These are phyloP conservation scores for Galleria mellonella DNA, from an alignment of 1,140 invertebrate genomes.

Conservation along the genomic window DNA sequence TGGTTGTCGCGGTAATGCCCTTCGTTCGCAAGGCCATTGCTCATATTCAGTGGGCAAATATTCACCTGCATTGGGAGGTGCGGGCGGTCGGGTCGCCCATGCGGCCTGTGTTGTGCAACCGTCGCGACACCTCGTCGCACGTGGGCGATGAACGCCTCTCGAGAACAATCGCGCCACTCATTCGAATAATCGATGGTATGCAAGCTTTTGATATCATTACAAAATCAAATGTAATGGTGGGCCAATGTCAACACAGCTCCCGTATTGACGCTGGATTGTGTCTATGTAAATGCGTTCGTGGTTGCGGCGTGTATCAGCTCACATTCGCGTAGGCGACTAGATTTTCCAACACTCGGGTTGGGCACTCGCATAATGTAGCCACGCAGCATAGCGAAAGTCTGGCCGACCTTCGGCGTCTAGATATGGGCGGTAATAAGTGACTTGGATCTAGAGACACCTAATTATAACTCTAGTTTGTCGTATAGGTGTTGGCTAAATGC, in stretches of 20 bases:
- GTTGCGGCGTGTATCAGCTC: constrained; percentile 5
- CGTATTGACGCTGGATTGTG: constrained; percentile 50
- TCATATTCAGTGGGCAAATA: constrained; percentile 25
- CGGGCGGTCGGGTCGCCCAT: constrained; percentile 10
- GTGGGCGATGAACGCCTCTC: constrained; percentile 61
- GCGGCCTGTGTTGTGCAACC: constrained; percentile 46
- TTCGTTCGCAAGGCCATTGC: constrained; percentile 45
- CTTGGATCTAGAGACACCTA: constrained; percentile 39
- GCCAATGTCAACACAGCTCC: constrained; percentile 65
- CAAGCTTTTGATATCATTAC: constrained; percentile 58
- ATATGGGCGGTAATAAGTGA: constrained; percentile 55
- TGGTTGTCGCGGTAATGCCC: constrained; percentile 24
- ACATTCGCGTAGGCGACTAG: constrained; percentile 58
- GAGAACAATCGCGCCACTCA: constrained; percentile 56
- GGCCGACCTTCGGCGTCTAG: constrained; percentile 62
- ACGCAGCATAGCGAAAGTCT: constrained; percentile 57
- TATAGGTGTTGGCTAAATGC: no score
- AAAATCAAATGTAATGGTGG: constrained; percentile 54
- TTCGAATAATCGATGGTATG: constrained; percentile 48
- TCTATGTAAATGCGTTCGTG: constrained; percentile 43
- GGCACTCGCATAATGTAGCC: constrained; percentile 38
- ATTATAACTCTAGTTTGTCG: constrained; percentile 14
- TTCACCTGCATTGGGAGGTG: constrained; percentile 43
- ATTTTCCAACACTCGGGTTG: constrained; percentile 49
- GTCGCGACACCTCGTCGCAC: constrained; percentile 28